These are phyloP conservation scores for Enchytraeus crypticus DNA, from an alignment of 2,888 invertebrate species.

Conservation along the genomic window DNA sequence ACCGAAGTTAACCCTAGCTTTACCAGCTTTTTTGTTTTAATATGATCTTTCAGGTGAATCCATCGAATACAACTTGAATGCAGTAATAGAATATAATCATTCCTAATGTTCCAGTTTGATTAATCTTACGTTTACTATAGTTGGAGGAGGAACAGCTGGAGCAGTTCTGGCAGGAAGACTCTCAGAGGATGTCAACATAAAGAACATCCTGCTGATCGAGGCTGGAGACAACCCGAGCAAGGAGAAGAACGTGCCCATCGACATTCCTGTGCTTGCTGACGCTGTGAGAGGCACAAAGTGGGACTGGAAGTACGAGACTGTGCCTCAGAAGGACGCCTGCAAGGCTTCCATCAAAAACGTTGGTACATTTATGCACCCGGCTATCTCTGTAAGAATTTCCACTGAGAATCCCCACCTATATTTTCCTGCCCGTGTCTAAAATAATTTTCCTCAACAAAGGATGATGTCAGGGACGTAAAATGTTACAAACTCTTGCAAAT, in stretches of 20 bases:
- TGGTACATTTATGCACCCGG: background rate
- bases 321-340: conserved; percentile 28
- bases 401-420: no score
- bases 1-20: no score
- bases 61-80: background rate
- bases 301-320: conserved; percentile 29
- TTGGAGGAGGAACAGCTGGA: conserved; percentile 31
- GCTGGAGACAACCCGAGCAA: conserved; percentile 47
- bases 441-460: no score
- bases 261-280: conserved; percentile 29
- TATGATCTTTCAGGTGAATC: background rate
- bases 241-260: conserved; percentile 12
- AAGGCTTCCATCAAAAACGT: conserved; percentile 28
- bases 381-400: no score
- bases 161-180: conserved; percentile 28
- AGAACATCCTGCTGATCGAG: conserved; percentile 38
- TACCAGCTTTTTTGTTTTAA: no score
- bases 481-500: no score
- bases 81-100: background rate
- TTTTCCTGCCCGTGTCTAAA: no score
- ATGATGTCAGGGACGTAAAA: no score
- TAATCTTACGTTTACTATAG: no score
- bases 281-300: conserved; percentile 18
- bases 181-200: conserved; percentile 21
- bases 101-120: background rate